A percentile compares a stretch with the other conserved stretches of the same genome.
Conservation (phyloP, 1,140 invertebrate genomes). For the Sycophila sp. region DNA sequence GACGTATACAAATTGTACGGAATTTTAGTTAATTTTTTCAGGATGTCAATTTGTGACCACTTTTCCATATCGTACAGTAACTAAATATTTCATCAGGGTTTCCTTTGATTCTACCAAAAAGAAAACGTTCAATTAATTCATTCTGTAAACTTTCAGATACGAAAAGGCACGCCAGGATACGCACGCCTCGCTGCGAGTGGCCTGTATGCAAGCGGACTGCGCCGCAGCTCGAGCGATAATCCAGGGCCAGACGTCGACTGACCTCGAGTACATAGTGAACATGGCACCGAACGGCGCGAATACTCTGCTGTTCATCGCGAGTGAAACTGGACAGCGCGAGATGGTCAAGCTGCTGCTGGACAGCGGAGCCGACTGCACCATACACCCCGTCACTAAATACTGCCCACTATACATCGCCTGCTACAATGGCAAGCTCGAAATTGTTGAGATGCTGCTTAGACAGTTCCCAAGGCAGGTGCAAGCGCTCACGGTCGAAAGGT, state of each 20-base stretch:
- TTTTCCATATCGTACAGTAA: too few relatives aligned
- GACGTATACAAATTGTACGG: too few relatives aligned
- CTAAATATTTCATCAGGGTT: too few relatives aligned
- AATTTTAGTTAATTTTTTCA: too few relatives aligned
- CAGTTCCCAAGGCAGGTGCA: constrained; percentile 77
- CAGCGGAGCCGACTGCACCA: constrained; percentile 84
- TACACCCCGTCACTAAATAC: constrained; percentile 90
- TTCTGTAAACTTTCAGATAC: constrained; percentile 47
- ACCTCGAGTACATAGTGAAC: constrained; percentile 81
- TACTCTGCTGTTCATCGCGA: constrained; percentile 84
- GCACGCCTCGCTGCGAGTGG: constrained; percentile 78
- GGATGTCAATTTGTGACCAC: too few relatives aligned
- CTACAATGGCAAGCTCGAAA: constrained; percentile 84
- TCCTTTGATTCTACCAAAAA: too few relatives aligned
- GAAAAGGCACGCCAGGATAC: constrained; percentile 76
- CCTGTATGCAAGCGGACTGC: constrained; percentile 76
- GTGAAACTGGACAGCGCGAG: constrained; percentile 83
- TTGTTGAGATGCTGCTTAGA: constrained; percentile 81
- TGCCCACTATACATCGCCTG: constrained; percentile 92
- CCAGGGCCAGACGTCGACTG: constrained; percentile 68
- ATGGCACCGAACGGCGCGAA: constrained; percentile 87
- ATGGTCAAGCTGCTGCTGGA: constrained; percentile 84
- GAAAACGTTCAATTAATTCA: not conserved
- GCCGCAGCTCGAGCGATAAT: constrained; percentile 73
- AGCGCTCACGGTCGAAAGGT: constrained; percentile 87